These are phyloP conservation scores for Melanargia galathea DNA, from an alignment of 2,888 invertebrate species.

Conservation along the genomic window DNA sequence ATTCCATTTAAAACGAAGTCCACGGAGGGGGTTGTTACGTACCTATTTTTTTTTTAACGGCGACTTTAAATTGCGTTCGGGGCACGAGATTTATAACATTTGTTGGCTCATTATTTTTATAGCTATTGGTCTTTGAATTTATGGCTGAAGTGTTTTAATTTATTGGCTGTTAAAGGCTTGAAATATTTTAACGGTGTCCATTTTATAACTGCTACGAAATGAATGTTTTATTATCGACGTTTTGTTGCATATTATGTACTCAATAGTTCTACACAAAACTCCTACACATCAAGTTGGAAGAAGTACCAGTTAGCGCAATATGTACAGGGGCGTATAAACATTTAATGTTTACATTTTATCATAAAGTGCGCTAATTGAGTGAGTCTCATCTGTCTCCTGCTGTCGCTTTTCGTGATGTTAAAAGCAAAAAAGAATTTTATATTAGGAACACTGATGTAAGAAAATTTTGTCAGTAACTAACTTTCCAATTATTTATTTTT, in stretches of 20 bases:
- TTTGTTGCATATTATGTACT: neutral
- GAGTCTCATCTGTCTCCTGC: slow-evolving; percentile 31
- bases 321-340: neutral
- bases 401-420: slow-evolving; percentile 34
- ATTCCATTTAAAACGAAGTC: slow-evolving; percentile 61
- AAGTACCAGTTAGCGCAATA: neutral
- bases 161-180: slow-evolving; percentile 39
- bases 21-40: slow-evolving; percentile 42
- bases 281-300: no score
- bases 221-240: slow-evolving; percentile 10
- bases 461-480: slow-evolving; percentile 19
- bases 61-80: slow-evolving; percentile 41
- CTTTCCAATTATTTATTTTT: no score
- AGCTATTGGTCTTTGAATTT: slow-evolving; percentile 51
- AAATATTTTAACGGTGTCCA: slow-evolving; percentile 36
- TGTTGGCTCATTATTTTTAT: slow-evolving; percentile 42
- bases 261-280: neutral
- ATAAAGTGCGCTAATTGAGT: slow-evolving; percentile 50
- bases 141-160: slow-evolving; percentile 38
- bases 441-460: slow-evolving; percentile 36
- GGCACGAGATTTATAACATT: slow-evolving; percentile 41
- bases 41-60: slow-evolving; percentile 43
- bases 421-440: slow-evolving; percentile 46
- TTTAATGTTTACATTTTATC: slow-evolving; percentile 31
- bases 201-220: slow-evolving; percentile 23